Conservation (phyloP, 1,140 invertebrate species). For the Eurosta solidaginis region DNA sequence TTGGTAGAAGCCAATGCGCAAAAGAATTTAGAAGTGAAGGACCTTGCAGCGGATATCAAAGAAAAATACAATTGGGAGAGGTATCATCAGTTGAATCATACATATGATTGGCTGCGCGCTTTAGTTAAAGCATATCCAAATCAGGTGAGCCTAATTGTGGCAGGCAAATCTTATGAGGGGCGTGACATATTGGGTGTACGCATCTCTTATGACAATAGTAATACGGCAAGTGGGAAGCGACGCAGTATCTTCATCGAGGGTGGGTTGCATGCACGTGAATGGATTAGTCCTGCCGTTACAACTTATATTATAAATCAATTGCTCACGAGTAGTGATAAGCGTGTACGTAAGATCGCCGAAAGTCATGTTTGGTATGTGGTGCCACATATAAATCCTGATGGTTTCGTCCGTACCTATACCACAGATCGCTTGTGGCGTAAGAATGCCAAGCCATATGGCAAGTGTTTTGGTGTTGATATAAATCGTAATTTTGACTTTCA, state of each 20-base stretch:
- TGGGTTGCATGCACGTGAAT: constrained; percentile 64
- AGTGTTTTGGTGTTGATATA: constrained; percentile 69
- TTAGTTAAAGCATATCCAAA: constrained; percentile 53
- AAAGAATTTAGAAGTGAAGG: no score
- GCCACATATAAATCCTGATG: constrained; percentile 76
- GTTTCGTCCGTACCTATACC: constrained; percentile 68
- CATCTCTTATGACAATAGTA: constrained; percentile 64
- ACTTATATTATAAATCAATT: constrained; percentile 64
- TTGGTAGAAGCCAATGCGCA: no score
- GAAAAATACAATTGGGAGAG: no score
- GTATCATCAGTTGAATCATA: constrained; percentile 59
- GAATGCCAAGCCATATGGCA: constrained; percentile 53
- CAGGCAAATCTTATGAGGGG: constrained; percentile 64
- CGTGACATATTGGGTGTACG: constrained; percentile 66
- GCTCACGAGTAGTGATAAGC: constrained; percentile 48
- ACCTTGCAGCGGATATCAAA: no score
- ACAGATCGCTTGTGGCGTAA: constrained; percentile 63
- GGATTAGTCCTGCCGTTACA: constrained; percentile 65
- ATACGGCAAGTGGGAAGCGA: no score
- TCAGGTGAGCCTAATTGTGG: constrained; percentile 40
- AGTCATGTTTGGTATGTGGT: constrained; percentile 70
- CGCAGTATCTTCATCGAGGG: constrained; percentile 64
- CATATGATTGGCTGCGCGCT: constrained; percentile 57
- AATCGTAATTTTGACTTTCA: constrained; percentile 74
- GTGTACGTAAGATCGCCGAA: constrained; percentile 54